Percentiles rank a stretch among this genome's conserved stretches.
phyloP scores from a whole-genome alignment of 2,113 vertebrate species.

The Brachypodius melanocephalos region DNA sequence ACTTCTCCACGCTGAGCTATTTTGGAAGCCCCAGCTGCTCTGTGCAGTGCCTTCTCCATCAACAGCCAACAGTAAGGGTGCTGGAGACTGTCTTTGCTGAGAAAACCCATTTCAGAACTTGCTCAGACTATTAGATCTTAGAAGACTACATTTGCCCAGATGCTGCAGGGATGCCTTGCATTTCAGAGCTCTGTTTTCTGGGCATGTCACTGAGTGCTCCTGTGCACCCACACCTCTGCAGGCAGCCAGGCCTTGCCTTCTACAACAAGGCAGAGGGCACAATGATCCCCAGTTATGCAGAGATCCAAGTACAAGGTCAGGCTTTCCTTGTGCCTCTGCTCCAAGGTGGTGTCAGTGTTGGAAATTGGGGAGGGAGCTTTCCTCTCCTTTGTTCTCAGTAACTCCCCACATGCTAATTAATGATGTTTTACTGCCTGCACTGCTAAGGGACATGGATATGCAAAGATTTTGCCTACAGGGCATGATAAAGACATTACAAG shows the following conservation, averaged over 20 bases:
- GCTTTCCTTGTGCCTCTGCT: not conserved
- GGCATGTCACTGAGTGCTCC: rapidly evolving
- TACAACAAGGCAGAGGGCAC: rapidly evolving
- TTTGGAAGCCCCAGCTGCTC: not conserved
- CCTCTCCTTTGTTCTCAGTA: not conserved
- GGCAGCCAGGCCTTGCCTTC: not conserved
- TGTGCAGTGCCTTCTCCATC: not conserved
- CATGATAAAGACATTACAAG: not conserved
- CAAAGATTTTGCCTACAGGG: not conserved
- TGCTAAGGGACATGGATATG: not conserved
- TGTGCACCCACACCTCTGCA: not conserved
- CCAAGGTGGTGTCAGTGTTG: not conserved
- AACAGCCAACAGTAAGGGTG: not conserved
- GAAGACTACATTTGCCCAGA: not conserved
- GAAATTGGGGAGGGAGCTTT: not conserved
- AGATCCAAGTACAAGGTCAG: not conserved
- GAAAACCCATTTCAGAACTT: not conserved
- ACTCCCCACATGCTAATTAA: not conserved
- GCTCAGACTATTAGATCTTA: not conserved
- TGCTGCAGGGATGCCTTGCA: not conserved
- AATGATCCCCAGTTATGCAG: rapidly evolving
- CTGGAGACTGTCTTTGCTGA: not conserved
- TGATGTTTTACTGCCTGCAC: not conserved
- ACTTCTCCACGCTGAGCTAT: not conserved
- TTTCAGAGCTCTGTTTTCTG: not conserved